Conservation (phyloP, 2,888 invertebrate species). For the Tinea trinotella region DNA sequence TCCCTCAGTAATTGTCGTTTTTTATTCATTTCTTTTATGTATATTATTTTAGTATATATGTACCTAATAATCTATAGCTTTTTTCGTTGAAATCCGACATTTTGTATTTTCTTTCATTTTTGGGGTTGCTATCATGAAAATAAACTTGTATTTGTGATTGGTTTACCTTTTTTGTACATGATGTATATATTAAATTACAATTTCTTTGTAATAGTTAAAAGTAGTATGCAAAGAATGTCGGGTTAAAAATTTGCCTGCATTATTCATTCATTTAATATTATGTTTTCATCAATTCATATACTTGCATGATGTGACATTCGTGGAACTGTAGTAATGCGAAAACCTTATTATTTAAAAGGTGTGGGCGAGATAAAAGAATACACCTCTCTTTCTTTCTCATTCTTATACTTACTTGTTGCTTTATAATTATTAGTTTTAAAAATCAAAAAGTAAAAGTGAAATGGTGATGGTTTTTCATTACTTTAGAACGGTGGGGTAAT, state of each 20-base stretch:
- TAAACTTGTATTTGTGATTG: slow-evolving; percentile 60
- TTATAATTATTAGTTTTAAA: too few species aligned
- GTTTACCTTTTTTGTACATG: slow-evolving; percentile 44
- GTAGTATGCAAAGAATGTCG: slow-evolving; percentile 40
- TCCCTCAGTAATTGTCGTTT: slow-evolving; percentile 10
- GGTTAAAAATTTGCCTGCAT: slow-evolving; percentile 31
- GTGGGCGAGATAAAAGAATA: too few species aligned
- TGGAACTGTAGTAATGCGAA: neutral
- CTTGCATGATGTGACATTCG: slow-evolving; percentile 9
- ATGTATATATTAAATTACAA: neutral
- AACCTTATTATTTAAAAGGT: neutral
- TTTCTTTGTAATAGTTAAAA: neutral
- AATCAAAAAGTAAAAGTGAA: too few species aligned
- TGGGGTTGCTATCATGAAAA: slow-evolving; percentile 55
- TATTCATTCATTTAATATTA: slow-evolving; percentile 11
- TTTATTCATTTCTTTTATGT: slow-evolving; percentile 25
- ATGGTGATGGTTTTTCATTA: neutral
- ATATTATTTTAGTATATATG: slow-evolving; percentile 24
- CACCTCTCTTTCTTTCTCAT: too few species aligned
- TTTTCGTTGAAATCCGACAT: slow-evolving; percentile 52
- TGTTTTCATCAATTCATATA: neutral
- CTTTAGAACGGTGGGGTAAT: neutral
- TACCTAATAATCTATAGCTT: slow-evolving; percentile 13
- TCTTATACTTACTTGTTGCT: too few species aligned
- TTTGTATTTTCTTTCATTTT: slow-evolving; percentile 39